Percentiles rank a stretch among this genome's conserved stretches.
Conservation (phyloP, 2,888 invertebrate species). For the Diadegma fenestrale region DNA sequence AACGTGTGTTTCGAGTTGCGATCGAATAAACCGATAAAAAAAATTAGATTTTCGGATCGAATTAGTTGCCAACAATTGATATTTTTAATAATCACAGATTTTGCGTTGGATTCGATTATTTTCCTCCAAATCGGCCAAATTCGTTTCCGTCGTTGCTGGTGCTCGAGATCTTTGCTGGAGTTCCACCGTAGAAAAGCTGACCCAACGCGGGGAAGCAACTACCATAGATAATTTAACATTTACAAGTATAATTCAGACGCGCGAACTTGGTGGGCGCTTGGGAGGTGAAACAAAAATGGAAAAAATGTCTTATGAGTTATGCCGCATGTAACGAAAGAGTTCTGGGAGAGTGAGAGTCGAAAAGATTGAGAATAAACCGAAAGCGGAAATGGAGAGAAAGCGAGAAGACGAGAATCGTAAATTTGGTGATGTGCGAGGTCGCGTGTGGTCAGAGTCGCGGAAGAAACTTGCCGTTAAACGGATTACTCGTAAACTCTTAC, state of each 20-base stretch:
- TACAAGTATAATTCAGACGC: background rate
- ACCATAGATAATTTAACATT: background rate
- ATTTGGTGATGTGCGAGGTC: constrained; percentile 65
- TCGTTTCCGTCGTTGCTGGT: background rate
- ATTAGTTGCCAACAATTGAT: background rate
- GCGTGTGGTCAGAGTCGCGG: constrained; percentile 61
- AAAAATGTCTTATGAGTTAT: constrained; percentile 19
- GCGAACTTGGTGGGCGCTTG: background rate
- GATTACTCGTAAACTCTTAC: constrained; percentile 68
- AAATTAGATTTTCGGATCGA: background rate
- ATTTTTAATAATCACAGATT: background rate
- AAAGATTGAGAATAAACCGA: constrained; percentile 2
- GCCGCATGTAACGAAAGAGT: background rate
- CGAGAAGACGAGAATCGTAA: constrained; percentile 47
- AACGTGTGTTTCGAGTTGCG: background rate
- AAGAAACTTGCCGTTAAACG: constrained; percentile 66
- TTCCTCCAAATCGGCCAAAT: background rate
- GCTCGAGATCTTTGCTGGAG: background rate
- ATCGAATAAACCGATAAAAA: background rate
- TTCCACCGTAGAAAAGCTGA: background rate
- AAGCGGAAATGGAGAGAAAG: constrained; percentile 7
- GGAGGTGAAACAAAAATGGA: background rate
- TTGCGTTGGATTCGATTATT: background rate
- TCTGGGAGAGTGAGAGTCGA: constrained; percentile 12
- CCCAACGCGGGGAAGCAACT: background rate